phyloP scores from a whole-genome alignment of 2,113 vertebrate genomes.

The Corvus hawaiiensis region DNA sequence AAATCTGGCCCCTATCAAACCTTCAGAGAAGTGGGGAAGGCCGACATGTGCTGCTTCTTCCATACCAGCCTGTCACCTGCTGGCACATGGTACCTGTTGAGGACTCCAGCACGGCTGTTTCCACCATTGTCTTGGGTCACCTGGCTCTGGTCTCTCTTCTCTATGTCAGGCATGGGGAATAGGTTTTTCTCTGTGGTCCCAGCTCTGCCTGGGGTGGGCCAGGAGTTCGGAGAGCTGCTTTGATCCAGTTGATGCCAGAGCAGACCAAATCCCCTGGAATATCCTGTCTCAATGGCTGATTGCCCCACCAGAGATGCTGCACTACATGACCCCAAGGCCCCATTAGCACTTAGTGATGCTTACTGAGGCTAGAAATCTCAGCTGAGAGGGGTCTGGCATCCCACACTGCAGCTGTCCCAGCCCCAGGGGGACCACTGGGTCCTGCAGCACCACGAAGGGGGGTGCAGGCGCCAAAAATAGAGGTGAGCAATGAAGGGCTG shows the following conservation, averaged over 20 bases:
- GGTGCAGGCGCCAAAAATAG: not conserved
- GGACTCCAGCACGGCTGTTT: not conserved
- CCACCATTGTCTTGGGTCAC: accelerated
- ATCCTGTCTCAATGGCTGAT: not conserved
- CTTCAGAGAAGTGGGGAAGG: not conserved
- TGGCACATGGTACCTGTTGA: not conserved
- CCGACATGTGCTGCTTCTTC: not conserved
- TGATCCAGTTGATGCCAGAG: not conserved
- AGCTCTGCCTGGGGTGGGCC: not conserved
- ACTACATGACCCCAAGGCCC: not conserved
- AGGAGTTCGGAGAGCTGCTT: not conserved
- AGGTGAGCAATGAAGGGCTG: not conserved
- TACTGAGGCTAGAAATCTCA: not conserved
- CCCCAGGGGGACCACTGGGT: not conserved
- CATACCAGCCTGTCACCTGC: not conserved
- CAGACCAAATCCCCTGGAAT: not conserved
- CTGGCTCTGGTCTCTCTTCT: not conserved
- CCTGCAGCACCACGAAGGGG: not conserved
- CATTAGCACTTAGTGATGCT: accelerated
- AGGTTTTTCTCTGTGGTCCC: not conserved
- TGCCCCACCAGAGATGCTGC: not conserved
- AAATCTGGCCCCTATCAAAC: not conserved
- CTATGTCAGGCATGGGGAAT: accelerated
- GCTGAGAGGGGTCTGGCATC: not conserved
- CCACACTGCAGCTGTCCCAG: slow-evolving; percentile 17